Evolutionary conservation across 2,113 vertebrate species (phyloP), one percentile per base, ranked within the genome.

Genomic region (Tympanuchus pallidicinctus): DNA sequence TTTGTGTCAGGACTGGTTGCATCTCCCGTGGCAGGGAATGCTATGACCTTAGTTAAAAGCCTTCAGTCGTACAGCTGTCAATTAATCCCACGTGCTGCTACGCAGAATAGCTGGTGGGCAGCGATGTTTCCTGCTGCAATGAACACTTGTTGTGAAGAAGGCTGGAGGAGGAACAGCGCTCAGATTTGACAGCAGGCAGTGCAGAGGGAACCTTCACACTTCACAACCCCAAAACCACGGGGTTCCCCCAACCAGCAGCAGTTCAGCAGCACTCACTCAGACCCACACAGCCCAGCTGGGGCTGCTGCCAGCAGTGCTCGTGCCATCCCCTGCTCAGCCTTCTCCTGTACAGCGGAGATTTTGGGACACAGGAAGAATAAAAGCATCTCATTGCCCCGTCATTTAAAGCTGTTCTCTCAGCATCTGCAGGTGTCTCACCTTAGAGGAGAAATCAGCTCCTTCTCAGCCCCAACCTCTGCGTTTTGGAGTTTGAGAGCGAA

Each of bases 1-100:
- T 20, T 74, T 0, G 36, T 42, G 36, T 42, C 9, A 10, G 79
- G n/a, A 19, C 43, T 36, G 48, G 56, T 32, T 2, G 73, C 75
- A 43, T 61, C 82, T 47, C 59, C 73, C 64, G 38, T 40, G 74
- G 59, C 94, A 89, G 88, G n/a, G 73, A 95, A 82, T 10, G 40
- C 54, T 48, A 42, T 73, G 66, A 82, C 40, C 90, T 78, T 20
- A 36, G 54, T 63, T 36, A 64, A 74, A 76, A 96, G 50, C 47
- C 63, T 90, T 96, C 90, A 90, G 89, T 85, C 91, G 91, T 89
- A 77, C 88, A 89, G 82, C 83, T 94, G 95, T 93, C 94, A 92
- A 84, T 96, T 86, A 93, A 91, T 73, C 86, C 80, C 74, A 89
- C 89, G 74, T 90, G 92, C 43, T 60, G 82, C 88, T 82, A 56